phyloP scores from a whole-genome alignment of 1,140 invertebrate genomes.

The Meloidogyne hapla region DNA sequence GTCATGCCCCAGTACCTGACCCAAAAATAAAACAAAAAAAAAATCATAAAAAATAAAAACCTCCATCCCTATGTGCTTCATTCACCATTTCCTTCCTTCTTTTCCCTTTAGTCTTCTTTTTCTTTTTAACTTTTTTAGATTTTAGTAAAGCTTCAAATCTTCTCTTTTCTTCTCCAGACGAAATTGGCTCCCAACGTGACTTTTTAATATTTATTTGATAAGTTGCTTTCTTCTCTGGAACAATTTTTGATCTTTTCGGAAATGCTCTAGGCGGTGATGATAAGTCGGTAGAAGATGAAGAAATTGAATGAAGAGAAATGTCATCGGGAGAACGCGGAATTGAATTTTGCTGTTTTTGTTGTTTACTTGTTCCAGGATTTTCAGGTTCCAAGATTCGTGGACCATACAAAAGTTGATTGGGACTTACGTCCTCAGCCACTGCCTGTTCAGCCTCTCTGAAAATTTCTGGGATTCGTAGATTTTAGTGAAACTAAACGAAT shows the following conservation, averaged over 20 bases:
- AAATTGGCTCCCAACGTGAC: conserved; percentile 18
- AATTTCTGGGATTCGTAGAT: no score
- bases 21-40: background rate
- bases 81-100: background rate
- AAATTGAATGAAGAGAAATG: background rate
- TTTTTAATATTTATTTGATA: conserved; percentile 4
- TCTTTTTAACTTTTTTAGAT: background rate
- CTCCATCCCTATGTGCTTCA: background rate
- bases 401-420: background rate
- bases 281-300: background rate
- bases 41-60: background rate
- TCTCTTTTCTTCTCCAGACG: background rate
- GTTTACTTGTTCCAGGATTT: background rate
- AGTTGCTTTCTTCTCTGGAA: background rate
- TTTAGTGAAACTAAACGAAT: no score
- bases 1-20: no score
- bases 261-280: background rate
- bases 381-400: background rate
- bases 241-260: conserved; percentile 1
- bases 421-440: background rate
- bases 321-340: background rate
- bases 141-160: background rate
- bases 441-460: no score
- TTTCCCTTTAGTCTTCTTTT: background rate
- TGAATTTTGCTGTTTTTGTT: background rate